Evolutionary conservation across 2,113 vertebrate species (phyloP).

Genomic region (Pollimyrus isidori): DNA sequence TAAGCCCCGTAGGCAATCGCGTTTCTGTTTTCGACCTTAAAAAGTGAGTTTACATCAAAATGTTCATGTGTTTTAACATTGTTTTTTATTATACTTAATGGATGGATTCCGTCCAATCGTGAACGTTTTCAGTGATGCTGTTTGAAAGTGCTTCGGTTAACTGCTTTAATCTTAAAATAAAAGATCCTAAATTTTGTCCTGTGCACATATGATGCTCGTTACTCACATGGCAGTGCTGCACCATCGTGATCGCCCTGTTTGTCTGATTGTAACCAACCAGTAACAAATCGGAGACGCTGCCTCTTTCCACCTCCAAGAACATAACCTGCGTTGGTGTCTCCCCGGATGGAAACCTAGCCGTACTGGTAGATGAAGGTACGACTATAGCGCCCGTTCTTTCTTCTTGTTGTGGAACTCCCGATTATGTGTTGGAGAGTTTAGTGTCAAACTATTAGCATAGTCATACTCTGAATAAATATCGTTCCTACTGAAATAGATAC

Average conservation of each 20-base stretch:
- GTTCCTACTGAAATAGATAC: background rate
- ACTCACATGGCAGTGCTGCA: background rate
- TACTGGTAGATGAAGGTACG: constrained; percentile 87
- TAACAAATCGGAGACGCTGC: constrained; percentile 84
- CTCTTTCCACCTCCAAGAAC: constrained; percentile 75
- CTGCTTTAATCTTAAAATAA: background rate
- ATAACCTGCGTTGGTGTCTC: constrained; percentile 81
- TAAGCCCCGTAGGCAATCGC: constrained; percentile 92
- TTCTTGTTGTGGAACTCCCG: background rate
- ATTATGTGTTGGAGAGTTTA: background rate
- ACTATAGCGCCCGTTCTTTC: background rate
- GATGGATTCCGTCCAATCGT: background rate
- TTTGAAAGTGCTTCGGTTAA: background rate
- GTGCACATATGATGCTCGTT: background rate
- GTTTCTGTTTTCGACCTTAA: constrained; percentile 85
- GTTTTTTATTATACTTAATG: background rate
- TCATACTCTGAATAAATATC: background rate
- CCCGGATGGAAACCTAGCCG: constrained; percentile 75
- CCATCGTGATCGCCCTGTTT: background rate
- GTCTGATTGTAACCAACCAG: constrained; percentile 47
- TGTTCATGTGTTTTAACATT: background rate
- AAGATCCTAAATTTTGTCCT: background rate
- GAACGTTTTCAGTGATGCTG: background rate
- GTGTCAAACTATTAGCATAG: background rate
- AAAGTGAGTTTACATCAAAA: constrained; percentile 65